Conservation (phyloP, 2,888 invertebrate genomes). For the Oscheius onirici region DNA sequence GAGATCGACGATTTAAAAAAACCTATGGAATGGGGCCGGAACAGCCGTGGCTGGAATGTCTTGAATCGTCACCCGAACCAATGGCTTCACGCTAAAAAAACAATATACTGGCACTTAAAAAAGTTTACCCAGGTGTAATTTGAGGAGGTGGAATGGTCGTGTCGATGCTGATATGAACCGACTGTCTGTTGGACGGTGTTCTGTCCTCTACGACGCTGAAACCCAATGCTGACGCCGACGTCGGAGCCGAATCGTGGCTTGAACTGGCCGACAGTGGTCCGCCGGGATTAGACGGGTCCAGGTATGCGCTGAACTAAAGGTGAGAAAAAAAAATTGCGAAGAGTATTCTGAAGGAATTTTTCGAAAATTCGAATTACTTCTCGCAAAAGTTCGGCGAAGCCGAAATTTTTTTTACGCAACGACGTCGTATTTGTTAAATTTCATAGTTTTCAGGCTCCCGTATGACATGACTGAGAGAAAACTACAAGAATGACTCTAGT, state of each 20-base stretch:
- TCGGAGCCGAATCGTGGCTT: constrained; percentile 8
- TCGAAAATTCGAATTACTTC: too few relatives aligned
- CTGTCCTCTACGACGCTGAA: constrained; percentile 18
- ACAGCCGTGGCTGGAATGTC: constrained; percentile 23
- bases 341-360: too few relatives aligned
- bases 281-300: not conserved
- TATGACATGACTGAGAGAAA: too few relatives aligned
- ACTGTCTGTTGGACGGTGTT: not conserved
- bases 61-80: constrained; percentile 26
- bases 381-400: too few relatives aligned
- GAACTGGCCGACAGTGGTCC: constrained; percentile 1
- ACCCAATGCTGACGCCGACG: constrained; percentile 7
- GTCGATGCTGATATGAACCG: constrained; percentile 7
- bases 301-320: too few relatives aligned
- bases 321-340: too few relatives aligned
- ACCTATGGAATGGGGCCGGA: too few relatives aligned
- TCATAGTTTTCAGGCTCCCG: too few relatives aligned
- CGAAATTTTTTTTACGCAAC: too few relatives aligned
- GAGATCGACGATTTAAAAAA: too few relatives aligned
- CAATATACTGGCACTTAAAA: not conserved
- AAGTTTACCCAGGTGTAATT: not conserved
- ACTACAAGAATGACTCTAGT: too few relatives aligned
- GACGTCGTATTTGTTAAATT: too few relatives aligned
- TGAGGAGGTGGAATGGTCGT: constrained; percentile 14
- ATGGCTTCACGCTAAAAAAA: constrained; percentile 11